Percentiles rank a stretch among this genome's conserved stretches.
Evolutionary conservation across 2,113 vertebrate genomes (phyloP).

Genomic region (Lucifuga dentata): DNA sequence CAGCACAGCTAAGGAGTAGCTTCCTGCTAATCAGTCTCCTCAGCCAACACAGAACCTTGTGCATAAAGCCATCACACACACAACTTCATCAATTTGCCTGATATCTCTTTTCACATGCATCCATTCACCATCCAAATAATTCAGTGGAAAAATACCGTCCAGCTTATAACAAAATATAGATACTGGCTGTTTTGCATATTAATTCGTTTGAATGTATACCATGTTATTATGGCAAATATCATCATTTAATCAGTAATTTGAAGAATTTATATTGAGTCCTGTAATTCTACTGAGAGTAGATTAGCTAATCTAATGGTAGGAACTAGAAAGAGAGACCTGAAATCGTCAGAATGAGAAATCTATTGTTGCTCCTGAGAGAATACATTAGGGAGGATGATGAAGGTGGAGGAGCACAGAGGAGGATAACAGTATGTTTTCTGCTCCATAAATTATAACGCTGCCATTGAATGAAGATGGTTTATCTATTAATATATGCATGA

Average conservation of each 20-base stretch:
- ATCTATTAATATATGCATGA: background rate
- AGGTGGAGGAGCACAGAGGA: conserved; percentile 32
- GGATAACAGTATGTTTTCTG: conserved; percentile 30
- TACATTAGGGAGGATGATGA: conserved; percentile 44
- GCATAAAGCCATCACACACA: conserved; percentile 34
- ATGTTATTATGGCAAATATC: background rate
- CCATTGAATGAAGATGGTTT: background rate
- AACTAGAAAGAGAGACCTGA: conserved; percentile 7
- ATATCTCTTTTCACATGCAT: conserved; percentile 28
- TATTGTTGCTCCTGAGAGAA: conserved; percentile 2
- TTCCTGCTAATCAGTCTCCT: conserved; percentile 69
- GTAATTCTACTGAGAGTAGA: background rate
- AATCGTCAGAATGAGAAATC: conserved; percentile 31
- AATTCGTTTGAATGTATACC: conserved; percentile 1
- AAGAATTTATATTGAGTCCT: background rate
- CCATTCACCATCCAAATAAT: conserved; percentile 37
- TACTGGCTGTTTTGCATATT: conserved; percentile 42
- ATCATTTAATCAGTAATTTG: background rate
- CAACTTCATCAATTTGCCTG: conserved; percentile 26
- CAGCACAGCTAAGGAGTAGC: conserved; percentile 58
- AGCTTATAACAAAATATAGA: conserved; percentile 30
- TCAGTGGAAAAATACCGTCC: conserved; percentile 14
- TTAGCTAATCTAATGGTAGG: background rate
- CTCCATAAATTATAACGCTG: conserved; percentile 31
- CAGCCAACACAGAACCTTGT: conserved; percentile 39